These are phyloP conservation scores for Pseudomyrmex cubaensis DNA, from an alignment of 1,140 invertebrate genomes.

Conservation along the genomic window DNA sequence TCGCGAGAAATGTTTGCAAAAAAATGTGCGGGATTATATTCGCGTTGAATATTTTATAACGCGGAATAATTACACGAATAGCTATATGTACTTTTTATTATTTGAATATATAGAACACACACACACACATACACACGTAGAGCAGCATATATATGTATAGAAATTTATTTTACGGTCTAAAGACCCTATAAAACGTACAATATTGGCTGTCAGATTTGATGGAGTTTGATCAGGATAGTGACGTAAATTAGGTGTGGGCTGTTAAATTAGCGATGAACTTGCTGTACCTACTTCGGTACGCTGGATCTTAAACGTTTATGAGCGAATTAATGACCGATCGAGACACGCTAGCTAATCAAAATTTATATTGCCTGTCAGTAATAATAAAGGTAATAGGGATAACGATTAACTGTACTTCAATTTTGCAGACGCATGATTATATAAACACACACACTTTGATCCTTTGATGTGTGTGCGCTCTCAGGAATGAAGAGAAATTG, in stretches of 20 bases:
- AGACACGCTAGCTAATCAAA: slow-evolving; percentile 3
- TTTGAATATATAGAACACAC: no score
- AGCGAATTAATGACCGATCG: slow-evolving; percentile 11
- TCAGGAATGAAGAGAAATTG: background rate
- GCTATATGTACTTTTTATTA: background rate
- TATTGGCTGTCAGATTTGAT: background rate
- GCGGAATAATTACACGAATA: slow-evolving; percentile 1
- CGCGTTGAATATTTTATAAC: slow-evolving; percentile 13
- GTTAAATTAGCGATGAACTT: slow-evolving; percentile 30
- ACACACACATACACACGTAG: background rate
- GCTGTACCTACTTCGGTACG: background rate
- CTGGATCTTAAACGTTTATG: slow-evolving; percentile 3
- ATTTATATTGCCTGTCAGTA: slow-evolving; percentile 13
- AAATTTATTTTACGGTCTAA: background rate
- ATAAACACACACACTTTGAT: background rate
- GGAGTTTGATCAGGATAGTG: background rate
- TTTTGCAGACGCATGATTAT: background rate
- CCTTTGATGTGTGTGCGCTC: background rate
- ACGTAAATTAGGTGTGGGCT: background rate
- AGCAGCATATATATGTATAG: background rate
- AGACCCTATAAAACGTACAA: background rate
- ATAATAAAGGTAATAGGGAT: background rate
- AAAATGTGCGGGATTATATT: background rate
- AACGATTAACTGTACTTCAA: background rate
- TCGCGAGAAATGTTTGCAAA: slow-evolving; percentile 6